A percentile compares a stretch with the other conserved stretches of the same genome.
Conservation (phyloP, 2,888 invertebrate species). For the Unio delphinus region DNA sequence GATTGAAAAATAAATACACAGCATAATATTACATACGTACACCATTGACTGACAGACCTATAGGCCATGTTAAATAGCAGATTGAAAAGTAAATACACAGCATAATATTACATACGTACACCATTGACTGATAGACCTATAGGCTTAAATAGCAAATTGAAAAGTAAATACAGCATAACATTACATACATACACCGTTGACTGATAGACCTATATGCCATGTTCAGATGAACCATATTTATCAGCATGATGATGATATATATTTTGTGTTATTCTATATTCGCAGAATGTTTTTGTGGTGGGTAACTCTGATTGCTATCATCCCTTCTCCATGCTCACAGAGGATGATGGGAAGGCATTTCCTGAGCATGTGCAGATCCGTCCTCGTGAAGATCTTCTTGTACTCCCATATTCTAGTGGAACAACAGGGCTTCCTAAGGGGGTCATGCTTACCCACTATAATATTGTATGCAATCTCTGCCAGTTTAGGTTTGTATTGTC, state of each 20-base stretch:
- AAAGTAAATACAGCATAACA: too few species aligned
- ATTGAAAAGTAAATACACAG: too few species aligned
- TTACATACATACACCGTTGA: too few species aligned
- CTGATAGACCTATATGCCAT: too few species aligned
- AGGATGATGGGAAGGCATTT: conserved; percentile 66
- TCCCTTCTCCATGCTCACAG: conserved; percentile 56
- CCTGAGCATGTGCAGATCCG: conserved; percentile 58
- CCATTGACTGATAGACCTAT: too few species aligned
- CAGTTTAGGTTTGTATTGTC: conserved; percentile 56
- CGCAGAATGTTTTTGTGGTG: conserved; percentile 58
- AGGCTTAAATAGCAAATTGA: too few species aligned
- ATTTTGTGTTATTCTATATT: background rate
- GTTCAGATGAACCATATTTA: background rate
- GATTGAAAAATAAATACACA: too few species aligned
- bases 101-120: too few species aligned
- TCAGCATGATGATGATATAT: background rate
- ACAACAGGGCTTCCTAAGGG: conserved; percentile 82
- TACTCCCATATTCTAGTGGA: conserved; percentile 88
- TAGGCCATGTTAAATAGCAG: too few species aligned
- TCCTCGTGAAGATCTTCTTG: conserved; percentile 76
- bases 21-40: too few species aligned
- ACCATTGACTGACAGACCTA: too few species aligned
- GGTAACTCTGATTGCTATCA: conserved; percentile 59
- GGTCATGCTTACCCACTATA: conserved; percentile 68
- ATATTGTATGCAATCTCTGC: conserved; percentile 61